These are phyloP conservation scores for Lordiphosa fenestrarum DNA, from an alignment of 2,888 invertebrate genomes.

Conservation along the genomic window DNA sequence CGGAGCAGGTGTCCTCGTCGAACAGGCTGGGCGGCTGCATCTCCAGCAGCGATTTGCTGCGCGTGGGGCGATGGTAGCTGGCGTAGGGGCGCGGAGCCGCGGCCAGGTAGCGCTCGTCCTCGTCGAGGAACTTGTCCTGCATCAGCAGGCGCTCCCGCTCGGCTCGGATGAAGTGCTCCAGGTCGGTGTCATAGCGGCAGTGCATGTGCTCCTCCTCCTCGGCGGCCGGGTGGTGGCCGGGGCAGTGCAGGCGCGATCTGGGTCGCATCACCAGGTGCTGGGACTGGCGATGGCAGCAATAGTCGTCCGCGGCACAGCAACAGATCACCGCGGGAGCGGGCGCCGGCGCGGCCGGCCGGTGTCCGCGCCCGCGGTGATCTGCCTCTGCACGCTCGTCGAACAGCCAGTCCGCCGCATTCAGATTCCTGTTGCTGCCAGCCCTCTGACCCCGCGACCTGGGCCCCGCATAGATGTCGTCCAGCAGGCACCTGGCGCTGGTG, in stretches of 20 bases:
- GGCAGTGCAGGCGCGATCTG: slow-evolving; percentile 63
- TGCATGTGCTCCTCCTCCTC: slow-evolving; percentile 79
- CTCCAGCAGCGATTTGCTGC: slow-evolving; percentile 79
- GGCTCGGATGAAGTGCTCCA: slow-evolving; percentile 79
- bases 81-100: slow-evolving; percentile 42
- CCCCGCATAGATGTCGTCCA: slow-evolving; percentile 77
- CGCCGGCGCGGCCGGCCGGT: slow-evolving; percentile 31
- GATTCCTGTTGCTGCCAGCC: slow-evolving; percentile 74
- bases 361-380: slow-evolving; percentile 51
- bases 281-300: slow-evolving; percentile 73
- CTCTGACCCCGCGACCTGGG: slow-evolving; percentile 26
- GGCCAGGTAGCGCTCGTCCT: slow-evolving; percentile 77
- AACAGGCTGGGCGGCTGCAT: slow-evolving; percentile 79
- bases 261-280: slow-evolving; percentile 34
- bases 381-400: slow-evolving; percentile 71
- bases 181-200: slow-evolving; percentile 77
- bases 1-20: slow-evolving; percentile 79
- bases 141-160: slow-evolving; percentile 77
- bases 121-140: slow-evolving; percentile 79
- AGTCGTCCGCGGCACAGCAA: slow-evolving; percentile 78
- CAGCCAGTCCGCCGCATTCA: slow-evolving; percentile 76
- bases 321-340: slow-evolving; percentile 64
- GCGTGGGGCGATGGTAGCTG: slow-evolving; percentile 65
- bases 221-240: slow-evolving; percentile 77
- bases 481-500: slow-evolving; percentile 78